A percentile compares a stretch with the other conserved stretches of the same genome.
phyloP scores from a whole-genome alignment of 2,113 vertebrate species.

The Tonatia bakeri region DNA sequence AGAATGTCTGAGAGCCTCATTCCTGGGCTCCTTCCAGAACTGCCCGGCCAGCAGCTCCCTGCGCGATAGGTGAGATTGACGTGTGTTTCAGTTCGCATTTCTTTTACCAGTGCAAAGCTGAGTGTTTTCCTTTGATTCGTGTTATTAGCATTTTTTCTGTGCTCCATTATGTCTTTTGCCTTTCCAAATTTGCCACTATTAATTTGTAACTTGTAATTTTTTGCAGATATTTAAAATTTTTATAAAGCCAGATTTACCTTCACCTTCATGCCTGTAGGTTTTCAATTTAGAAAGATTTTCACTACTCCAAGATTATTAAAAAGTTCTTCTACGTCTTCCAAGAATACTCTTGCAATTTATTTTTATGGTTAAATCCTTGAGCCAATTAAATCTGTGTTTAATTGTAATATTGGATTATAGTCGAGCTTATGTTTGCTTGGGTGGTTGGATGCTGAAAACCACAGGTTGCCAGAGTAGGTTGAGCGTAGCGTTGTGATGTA shows the following conservation, averaged over 20 bases:
- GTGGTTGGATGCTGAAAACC: not conserved
- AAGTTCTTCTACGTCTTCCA: not conserved
- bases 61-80: not conserved
- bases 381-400: not conserved
- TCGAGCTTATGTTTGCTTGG: not conserved
- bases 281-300: slow-evolving; percentile 16
- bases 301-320: not conserved
- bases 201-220: not conserved
- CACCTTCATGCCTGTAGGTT: not conserved
- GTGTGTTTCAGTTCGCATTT: not conserved
- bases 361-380: not conserved
- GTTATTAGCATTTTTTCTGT: not conserved
- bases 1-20: no score
- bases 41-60: not conserved
- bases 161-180: not conserved
- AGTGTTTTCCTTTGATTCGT: not conserved
- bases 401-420: not conserved
- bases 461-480: not conserved
- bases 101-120: not conserved
- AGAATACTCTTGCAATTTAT: not conserved
- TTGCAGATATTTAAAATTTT: not conserved
- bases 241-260: not conserved
- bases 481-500: not conserved
- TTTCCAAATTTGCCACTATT: not conserved
- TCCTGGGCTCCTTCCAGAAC: not conserved